A percentile compares a stretch with the other conserved stretches of the same genome.
These are phyloP conservation scores for Recurvirostra avosetta DNA, from an alignment of 2,113 vertebrate species.

Conservation along the genomic window DNA sequence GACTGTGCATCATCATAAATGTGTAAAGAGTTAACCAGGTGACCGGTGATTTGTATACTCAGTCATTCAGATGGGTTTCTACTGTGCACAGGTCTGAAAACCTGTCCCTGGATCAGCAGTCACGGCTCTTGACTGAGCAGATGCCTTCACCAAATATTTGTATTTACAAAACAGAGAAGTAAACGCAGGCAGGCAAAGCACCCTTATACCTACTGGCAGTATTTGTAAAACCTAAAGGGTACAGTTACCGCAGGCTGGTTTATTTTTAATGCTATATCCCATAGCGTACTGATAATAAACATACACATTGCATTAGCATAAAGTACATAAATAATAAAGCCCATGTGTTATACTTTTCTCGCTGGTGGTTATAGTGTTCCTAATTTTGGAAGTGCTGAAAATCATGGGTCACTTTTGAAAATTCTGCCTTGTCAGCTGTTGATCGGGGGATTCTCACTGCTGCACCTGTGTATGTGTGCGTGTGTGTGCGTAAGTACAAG, in stretches of 20 bases:
- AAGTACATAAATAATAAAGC: not conserved
- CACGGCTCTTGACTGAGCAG: not conserved
- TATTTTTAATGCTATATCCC: not conserved
- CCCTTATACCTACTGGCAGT: not conserved
- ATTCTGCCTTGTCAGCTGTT: not conserved
- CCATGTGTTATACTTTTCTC: not conserved
- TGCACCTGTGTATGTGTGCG: not conserved
- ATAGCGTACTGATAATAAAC: not conserved
- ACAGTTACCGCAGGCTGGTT: not conserved
- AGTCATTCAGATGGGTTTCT: not conserved
- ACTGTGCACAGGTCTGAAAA: not conserved
- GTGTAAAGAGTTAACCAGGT: not conserved
- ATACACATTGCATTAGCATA: not conserved
- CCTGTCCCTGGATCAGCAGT: not conserved
- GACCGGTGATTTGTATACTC: not conserved
- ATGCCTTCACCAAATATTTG: conserved; percentile 19
- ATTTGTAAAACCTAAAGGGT: not conserved
- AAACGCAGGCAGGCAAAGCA: not conserved
- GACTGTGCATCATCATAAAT: not conserved
- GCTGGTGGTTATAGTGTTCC: not conserved
- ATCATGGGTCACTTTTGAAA: not conserved
- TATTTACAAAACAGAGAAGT: conserved; percentile 12
- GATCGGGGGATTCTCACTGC: not conserved
- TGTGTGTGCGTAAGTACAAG: not conserved
- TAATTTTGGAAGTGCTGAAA: not conserved